Percentiles rank a stretch among this genome's conserved stretches.
Conservation (phyloP, 2,113 vertebrate genomes). For the Cisticola juncidis region DNA sequence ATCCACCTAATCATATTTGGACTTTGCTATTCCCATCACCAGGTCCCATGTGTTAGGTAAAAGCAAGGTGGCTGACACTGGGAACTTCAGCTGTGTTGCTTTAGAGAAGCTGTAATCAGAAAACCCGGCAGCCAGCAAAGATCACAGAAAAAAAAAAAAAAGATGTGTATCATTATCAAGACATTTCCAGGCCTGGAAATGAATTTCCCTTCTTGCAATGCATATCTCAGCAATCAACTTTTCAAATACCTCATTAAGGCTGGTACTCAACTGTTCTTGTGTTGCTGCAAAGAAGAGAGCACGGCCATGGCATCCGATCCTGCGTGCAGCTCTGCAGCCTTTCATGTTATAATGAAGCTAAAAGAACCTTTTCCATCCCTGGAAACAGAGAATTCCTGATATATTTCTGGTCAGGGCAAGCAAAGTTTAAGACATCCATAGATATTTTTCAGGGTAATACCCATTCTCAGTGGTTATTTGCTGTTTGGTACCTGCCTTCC, state of each 20-base stretch:
- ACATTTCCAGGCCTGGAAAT: neutral
- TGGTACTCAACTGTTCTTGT: neutral
- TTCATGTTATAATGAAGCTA: neutral
- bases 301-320: neutral
- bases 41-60: neutral
- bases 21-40: neutral
- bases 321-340: neutral
- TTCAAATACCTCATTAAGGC: slow-evolving; percentile 25
- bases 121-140: neutral
- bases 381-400: neutral
- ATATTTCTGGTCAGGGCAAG: neutral
- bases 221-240: neutral
- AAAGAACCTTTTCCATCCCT: neutral
- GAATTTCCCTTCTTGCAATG: slow-evolving; percentile 38
- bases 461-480: neutral
- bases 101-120: neutral
- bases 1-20: neutral
- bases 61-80: neutral
- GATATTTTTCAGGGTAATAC: neutral
- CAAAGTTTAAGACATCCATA: neutral
- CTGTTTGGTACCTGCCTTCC: neutral
- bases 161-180: neutral
- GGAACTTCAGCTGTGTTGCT: neutral
- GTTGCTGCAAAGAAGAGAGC: neutral
- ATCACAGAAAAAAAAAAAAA: neutral